Percentiles rank a stretch among this genome's conserved stretches.
Evolutionary conservation across 2,797 vertebrate genomes (phyloP).

Genomic region (Euthynnus affinis): DNA sequence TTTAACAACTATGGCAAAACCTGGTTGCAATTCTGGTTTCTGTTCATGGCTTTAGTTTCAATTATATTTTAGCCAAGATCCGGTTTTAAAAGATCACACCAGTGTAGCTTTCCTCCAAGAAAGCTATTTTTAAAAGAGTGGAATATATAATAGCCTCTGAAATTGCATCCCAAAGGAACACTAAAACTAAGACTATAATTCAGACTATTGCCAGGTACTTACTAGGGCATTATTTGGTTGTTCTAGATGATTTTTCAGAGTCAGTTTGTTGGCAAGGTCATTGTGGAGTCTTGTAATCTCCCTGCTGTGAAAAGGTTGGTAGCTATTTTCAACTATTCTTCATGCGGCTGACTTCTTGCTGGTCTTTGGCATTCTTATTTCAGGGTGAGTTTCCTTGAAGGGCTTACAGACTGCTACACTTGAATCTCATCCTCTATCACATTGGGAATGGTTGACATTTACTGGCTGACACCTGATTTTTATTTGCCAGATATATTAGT

Average conservation of each 20-base stretch:
- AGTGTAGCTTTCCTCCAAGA: no score
- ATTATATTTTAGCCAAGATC: background rate
- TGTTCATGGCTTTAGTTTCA: background rate
- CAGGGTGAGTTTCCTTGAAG: background rate
- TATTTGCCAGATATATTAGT: background rate
- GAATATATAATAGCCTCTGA: background rate
- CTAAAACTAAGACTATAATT: no score
- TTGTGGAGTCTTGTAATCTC: background rate
- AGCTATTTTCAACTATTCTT: background rate
- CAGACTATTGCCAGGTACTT: background rate
- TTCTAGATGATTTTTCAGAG: background rate
- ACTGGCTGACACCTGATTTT: slow-evolving; percentile 11
- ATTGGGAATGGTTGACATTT: slow-evolving; percentile 1
- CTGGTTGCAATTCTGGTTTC: background rate
- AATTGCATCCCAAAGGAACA: no score
- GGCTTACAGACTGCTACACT: background rate
- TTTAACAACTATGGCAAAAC: background rate
- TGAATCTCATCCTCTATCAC: background rate
- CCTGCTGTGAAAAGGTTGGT: background rate
- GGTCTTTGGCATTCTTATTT: no score
- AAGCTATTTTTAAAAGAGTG: no score
- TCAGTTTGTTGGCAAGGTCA: background rate
- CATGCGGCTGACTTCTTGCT: background rate
- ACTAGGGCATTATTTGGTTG: background rate
- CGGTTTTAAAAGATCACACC: background rate